Evolutionary conservation across 2,888 invertebrate species (phyloP).

Genomic region (Taphrorychus bicolor): DNA sequence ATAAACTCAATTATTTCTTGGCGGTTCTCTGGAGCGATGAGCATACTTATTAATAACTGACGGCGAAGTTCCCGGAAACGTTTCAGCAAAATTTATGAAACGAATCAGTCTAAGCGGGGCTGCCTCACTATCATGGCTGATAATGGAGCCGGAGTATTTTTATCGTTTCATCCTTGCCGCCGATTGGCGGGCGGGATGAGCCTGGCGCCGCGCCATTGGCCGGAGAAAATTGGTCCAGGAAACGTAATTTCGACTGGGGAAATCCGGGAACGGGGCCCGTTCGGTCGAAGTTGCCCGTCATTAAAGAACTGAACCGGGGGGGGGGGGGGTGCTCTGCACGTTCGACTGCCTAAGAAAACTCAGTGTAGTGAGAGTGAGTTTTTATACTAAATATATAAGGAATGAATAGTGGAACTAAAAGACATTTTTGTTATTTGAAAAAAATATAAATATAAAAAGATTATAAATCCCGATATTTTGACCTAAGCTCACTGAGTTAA

Average conservation of each 20-base stretch:
- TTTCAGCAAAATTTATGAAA: constrained; percentile 58
- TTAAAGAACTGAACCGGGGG: no score
- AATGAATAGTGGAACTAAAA: no score
- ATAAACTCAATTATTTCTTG: constrained; percentile 42
- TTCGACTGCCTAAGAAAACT: no score
- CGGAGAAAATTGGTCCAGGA: constrained; percentile 65
- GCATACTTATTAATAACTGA: constrained; percentile 56
- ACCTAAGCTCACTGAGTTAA: no score
- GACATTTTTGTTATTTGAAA: no score
- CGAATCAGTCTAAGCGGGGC: constrained; percentile 56
- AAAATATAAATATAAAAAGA: no score
- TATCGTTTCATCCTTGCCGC: constrained; percentile 59
- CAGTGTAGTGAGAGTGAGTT: no score
- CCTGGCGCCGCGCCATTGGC: constrained; percentile 59
- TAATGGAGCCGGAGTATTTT: constrained; percentile 61
- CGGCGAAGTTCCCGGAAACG: constrained; percentile 43
- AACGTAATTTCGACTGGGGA: constrained; percentile 33
- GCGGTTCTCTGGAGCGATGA: constrained; percentile 42
- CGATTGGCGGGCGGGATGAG: constrained; percentile 60
- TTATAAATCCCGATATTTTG: no score
- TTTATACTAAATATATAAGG: no score
- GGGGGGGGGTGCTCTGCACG: no score
- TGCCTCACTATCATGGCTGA: constrained; percentile 61
- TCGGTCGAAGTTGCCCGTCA: constrained; percentile 27
- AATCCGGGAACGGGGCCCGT: constrained; percentile 14